Evolutionary conservation across 2,797 vertebrate species (phyloP), one percentile per base, ranked within the genome.

Genomic region (Alca torda): DNA sequence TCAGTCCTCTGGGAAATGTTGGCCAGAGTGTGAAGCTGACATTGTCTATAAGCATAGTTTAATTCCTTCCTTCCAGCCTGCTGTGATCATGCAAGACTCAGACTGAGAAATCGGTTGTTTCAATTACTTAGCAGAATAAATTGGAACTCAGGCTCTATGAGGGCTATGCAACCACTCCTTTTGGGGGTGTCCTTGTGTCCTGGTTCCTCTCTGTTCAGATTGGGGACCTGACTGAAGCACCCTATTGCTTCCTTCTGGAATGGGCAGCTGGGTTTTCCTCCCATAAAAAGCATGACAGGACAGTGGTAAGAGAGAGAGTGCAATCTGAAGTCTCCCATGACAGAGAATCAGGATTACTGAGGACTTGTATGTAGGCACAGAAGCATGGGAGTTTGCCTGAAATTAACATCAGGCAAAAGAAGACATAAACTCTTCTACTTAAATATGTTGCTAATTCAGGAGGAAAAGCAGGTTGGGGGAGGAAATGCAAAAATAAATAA

Each of bases 41-140:
- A 18, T 25, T 68, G 37, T 54, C 18, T 17, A 11, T 31, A 85
- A 41, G 60, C 28, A 67, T 37, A 53, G 13, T 84, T 75, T 80
- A 83, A 88, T 88, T 91, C 65, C 37, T 89, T 87, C 73, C 57
- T 78, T 74, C 43, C 39, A 51, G 35, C 33, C 35, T 90, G 51
- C 80, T 94, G 41, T 87, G 54, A 82, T 75, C 82, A 70, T 65
- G 56, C 33, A 54, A 86, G 46, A 33, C 26, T 79, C 30, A 88
- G 50, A 70, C 35, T 73, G 61, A 86, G 77, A 78, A 91, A 72
- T 61, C 13, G 3, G 31, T 37, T 68, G 10, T 63, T 95, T 56
- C 6, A 81, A 25, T 50, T 59, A 80, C 63, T 91, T 77, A 84
- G 18, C 41, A 81, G 51, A 37, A 51, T 41, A 68, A 80, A 43